Conservation (phyloP, 37 sponge, comb jelly and placozoan genomes). For the Geodia barretti region DNA sequence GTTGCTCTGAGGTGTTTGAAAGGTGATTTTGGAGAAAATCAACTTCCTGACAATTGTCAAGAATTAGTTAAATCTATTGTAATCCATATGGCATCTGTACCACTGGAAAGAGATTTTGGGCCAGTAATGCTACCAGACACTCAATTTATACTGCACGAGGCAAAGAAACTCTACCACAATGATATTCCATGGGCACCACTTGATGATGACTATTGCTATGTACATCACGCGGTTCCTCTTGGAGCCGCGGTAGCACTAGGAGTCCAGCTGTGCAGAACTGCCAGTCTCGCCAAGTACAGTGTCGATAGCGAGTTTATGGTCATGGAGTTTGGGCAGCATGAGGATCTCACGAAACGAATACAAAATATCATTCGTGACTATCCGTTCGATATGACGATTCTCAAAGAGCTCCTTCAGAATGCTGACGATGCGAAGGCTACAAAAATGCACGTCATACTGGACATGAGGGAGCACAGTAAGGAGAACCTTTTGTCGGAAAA, state of each 20-base stretch:
- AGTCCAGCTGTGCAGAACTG: neutral
- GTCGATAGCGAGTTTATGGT: neutral
- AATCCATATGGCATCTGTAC: neutral
- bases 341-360: constrained; percentile 28
- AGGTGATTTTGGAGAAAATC: neutral
- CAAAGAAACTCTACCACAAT: constrained; percentile 31
- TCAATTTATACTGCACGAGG: constrained; percentile 11
- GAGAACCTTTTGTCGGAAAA: constrained; percentile 35
- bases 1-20: constrained; percentile 50
- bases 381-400: constrained; percentile 31
- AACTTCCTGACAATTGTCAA: constrained; percentile 16
- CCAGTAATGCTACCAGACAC: constrained; percentile 29
- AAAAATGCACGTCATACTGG: constrained; percentile 63
- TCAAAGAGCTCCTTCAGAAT: constrained; percentile 72
- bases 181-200: constrained; percentile 32
- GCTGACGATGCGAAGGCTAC: constrained; percentile 84
- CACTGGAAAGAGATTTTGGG: neutral
- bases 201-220: constrained; percentile 14
- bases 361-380: constrained; percentile 33
- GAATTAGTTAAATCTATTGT: neutral
- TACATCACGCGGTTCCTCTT: constrained; percentile 20
- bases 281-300: neutral
- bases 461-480: constrained; percentile 25
- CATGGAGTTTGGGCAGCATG: constrained; percentile 39
- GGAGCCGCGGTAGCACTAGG: constrained; percentile 12